Base-by-base conservation (phyloP, 2,113 vertebrate genomes). In the Coptodon rendalli region DNA sequence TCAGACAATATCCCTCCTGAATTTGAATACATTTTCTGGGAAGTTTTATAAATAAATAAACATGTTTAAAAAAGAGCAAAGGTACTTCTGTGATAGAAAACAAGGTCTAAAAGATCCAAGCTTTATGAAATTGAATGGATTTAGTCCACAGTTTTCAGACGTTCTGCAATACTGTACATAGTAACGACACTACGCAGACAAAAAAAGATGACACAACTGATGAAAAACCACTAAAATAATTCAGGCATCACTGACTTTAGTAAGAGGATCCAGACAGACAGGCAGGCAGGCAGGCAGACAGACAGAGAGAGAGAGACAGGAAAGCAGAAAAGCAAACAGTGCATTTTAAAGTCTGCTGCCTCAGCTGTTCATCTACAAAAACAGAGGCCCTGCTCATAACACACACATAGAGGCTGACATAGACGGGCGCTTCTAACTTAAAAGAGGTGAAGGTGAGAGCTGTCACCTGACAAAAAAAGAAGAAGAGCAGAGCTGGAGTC, bases 381-480 rank as follows among this genome's bases (percentile, higher is more conserved):
- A 84, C 63, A 83, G 71, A 48, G 57, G n/a, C 27, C 84, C 63
- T 3, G 17, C 59, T 36, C 54, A 78, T 50, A 76, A 76, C 24
- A 29, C 71, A 76, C 83, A 84, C 52, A 85, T 5, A 31, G 43
- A 22, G n/a, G 9, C 45, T 17, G 40, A 71, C 24, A 57, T 61
- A 78, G 29, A 80, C 5, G 14, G 52, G 29, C 19, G 9, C 84
- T 22, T 76, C 61, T 29, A 12, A 34, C n/a, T 66, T 84, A 27
- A 91, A 34, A 89, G 91, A 88, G 81, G 54, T 86, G 82, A 84
- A 81, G 81, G 83, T 86, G 78, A 79, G 59, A 79, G 85, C 17
- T 31, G 79, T 85, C 85, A 82, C 57, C 84, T 45, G 52, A 45
- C 68, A 61, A 34, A 27, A 31, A 84, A 40, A 71, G n/a, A 68